Conservation (phyloP, 2,888 invertebrate species). For the Ornithoptera priamus region DNA sequence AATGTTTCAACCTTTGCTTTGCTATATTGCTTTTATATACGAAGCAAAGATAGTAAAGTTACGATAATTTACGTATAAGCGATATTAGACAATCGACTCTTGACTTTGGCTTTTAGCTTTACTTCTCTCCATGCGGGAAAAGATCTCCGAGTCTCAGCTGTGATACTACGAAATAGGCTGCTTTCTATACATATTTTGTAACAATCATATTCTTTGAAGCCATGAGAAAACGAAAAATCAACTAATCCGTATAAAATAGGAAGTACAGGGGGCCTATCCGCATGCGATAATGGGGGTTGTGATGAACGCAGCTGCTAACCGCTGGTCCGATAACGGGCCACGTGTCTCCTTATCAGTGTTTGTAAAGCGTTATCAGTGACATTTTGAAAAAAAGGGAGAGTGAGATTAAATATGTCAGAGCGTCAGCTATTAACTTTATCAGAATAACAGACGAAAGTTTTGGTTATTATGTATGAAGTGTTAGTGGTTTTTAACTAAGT, state of each 20-base stretch:
- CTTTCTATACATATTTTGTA: no score
- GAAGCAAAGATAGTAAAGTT: no score
- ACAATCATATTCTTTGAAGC: constrained; percentile 15
- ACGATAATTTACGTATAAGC: no score
- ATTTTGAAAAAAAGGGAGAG: constrained; percentile 16
- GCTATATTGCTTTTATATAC: no score
- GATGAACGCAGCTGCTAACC: constrained; percentile 43
- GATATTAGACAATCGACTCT: no score
- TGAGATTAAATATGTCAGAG: background rate
- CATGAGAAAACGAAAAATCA: constrained; percentile 28
- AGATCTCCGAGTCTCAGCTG: no score
- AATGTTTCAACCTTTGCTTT: no score
- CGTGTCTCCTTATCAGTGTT: constrained; percentile 36
- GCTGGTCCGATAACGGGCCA: constrained; percentile 42
- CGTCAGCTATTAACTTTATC: background rate
- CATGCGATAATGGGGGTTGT: constrained; percentile 41
- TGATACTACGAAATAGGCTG: no score
- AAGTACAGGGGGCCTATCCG: constrained; percentile 44
- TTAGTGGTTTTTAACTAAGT: no score
- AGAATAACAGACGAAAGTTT: background rate
- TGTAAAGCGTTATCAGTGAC: constrained; percentile 18
- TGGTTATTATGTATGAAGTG: no score
- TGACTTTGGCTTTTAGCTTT: no score
- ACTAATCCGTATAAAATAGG: constrained; percentile 41
- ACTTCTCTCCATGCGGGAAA: no score